Base-by-base conservation (phyloP, 2,797 vertebrate species). In the Anas bernieri region DNA sequence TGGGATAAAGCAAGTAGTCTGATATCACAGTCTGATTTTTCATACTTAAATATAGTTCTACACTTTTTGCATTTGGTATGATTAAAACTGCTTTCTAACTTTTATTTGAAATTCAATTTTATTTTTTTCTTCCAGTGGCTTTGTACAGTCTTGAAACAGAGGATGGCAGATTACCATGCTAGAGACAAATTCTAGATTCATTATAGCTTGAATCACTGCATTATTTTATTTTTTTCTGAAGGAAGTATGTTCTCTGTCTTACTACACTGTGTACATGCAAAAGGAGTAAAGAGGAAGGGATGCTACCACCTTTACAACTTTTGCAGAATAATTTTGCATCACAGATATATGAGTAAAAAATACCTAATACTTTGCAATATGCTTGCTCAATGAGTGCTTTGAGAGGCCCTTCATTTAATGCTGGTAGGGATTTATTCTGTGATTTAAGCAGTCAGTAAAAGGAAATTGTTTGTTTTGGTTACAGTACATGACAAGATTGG, bases 391-490 rank as follows among this genome's bases (percentile, higher is more conserved):
- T 77, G 72, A 93, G 82, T 68, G 5, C 23, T 83, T 93, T 92
- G 94, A 92, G 62, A 48, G 16, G 10, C n/a, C 48, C 25, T 88
- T 94, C 64, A 54, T 48, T 79, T 82, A 90, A 56, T 37, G 39
- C 41, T 74, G 20, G 39, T 67, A 58, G 31, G 74, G 14, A 87
- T 95, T 91, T 91, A 43, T 96, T 81, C 59, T 37, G 59, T 93
- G 84, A 91, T 68, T 62, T 93, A 88, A 86, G 59, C 26, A 94
- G 66, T 86, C 45, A 30, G 16, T 26, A 18, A n/a, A 72, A 45
- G 70, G 35, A 77, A 17, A 30, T 67, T 87, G 28, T 86, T 93
- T 92, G 70, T 96, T 92, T 91, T 85, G 55, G 22, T 84, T 92
- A 17, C 3, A 1, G 62, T 62, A 17, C 54, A 7, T 26, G 33